These are phyloP conservation scores for Megaptera novaeangliae DNA, from an alignment of 2,113 vertebrate species.

Conservation along the genomic window DNA sequence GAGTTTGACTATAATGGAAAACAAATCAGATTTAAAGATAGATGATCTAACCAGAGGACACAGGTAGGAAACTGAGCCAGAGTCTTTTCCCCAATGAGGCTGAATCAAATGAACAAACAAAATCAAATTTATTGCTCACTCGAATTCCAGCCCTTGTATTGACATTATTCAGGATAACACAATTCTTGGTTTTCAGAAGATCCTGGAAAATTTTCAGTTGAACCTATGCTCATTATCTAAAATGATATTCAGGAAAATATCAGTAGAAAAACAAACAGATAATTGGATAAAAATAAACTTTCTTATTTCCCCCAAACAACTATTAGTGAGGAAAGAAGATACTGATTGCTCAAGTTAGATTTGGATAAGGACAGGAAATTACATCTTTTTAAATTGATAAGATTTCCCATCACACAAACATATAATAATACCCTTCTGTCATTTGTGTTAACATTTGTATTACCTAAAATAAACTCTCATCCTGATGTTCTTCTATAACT, in stretches of 20 bases:
- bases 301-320: constrained; percentile 38
- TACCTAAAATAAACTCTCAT: constrained; percentile 80
- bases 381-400: constrained; percentile 77
- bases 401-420: constrained; percentile 74
- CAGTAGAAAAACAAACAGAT: constrained; percentile 42
- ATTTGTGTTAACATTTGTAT: constrained; percentile 81
- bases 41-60: background rate
- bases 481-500: constrained; percentile 72
- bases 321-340: constrained; percentile 35
- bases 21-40: background rate
- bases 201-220: background rate
- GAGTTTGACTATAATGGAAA: background rate
- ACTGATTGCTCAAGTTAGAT: constrained; percentile 60
- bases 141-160: background rate
- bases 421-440: constrained; percentile 70
- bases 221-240: background rate
- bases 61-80: background rate
- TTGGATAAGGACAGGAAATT: constrained; percentile 75
- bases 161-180: background rate
- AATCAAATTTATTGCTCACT: background rate
- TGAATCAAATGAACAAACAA: background rate
- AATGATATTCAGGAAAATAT: constrained; percentile 33
- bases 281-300: background rate
- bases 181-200: constrained; percentile 1
- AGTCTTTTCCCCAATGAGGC: background rate